Base-by-base conservation (phyloP, 1,140 invertebrate genomes). In the Drosophila yakuba region DNA sequence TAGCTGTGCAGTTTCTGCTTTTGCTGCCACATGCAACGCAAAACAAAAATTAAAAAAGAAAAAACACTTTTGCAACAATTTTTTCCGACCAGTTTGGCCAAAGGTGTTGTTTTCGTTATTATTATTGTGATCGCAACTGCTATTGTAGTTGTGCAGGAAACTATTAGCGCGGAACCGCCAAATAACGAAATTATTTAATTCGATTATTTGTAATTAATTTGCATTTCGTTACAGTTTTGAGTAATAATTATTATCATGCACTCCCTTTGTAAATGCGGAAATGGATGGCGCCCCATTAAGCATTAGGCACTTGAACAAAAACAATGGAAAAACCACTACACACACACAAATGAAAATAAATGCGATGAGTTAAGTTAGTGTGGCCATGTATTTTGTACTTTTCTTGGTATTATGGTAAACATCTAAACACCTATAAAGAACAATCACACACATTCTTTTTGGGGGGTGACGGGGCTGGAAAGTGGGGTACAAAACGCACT, bases 201-300 rank as follows among this genome's bases (percentile, higher is more conserved):
- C 39, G 52, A 62, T 71, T 67, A 63, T 77, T 72, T 61, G 58
- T 67, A 78, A 86, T 78, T 86, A 59, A 82, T 86, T 86, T 88
- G 78, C 74, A 85, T 85, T 86, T 85, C 48, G 51, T 74, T 81
- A 74, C 47, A 67, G 52, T 78, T 81, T 76, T 45, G 54, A 73
- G 67, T 32, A 32, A 50, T 48, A 66, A 71, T 83, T 78, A 67
- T 47, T 47, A 69, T 54, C 47, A 20, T 66, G 60, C 59, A 59
- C 36, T 47, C 25, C 25, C 66, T 83, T 75, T 71, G 38, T 54
- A 61, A 78, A 88, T 66, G 72, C 82, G 82, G 83, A 88, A 86
- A 76, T 81, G 57, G 59, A 17, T 17, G 54, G 78, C 66, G 57
- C 54, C 62, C 54, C 62, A 81, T 71, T 47, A 68, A 23, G 28